These are phyloP conservation scores for Montipora sp. DNA, from an alignment of 64 coral and sea anemone genomes.

Conservation along the genomic window DNA sequence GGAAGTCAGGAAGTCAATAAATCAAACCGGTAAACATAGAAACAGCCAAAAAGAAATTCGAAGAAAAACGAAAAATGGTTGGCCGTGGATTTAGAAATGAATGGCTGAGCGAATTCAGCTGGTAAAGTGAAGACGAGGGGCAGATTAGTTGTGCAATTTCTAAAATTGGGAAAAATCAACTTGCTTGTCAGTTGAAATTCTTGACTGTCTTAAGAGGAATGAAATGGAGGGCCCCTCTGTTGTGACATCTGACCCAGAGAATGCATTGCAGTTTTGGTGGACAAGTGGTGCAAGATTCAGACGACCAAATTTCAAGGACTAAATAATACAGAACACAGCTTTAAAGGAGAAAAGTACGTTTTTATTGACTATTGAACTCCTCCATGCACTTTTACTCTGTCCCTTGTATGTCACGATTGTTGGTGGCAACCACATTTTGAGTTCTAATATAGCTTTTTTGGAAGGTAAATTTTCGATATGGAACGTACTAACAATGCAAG, in stretches of 20 bases:
- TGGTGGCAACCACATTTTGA: too few species aligned
- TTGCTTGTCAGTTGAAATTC: not conserved
- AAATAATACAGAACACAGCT: constrained; percentile 53
- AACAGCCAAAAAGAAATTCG: not conserved
- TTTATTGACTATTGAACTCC: too few species aligned
- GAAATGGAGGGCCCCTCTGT: too few species aligned
- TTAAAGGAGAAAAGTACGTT: not conserved
- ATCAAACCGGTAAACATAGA: too few species aligned
- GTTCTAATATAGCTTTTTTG: too few species aligned
- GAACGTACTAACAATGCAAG: too few species aligned
- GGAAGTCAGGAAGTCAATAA: too few species aligned
- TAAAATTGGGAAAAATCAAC: not conserved
- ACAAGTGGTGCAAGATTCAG: constrained; percentile 32
- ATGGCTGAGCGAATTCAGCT: not conserved
- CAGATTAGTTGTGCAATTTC: not conserved
- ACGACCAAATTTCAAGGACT: constrained; percentile 46
- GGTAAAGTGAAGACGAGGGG: not conserved
- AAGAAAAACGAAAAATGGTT: not conserved
- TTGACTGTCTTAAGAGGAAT: too few species aligned
- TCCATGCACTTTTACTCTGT: too few species aligned
- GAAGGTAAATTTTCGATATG: too few species aligned
- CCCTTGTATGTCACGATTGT: too few species aligned
- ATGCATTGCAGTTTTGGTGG: not conserved
- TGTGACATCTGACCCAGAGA: too few species aligned
- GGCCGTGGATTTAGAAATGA: not conserved